Conservation (phyloP, 2,113 vertebrate genomes). For the Coturnix japonica region DNA sequence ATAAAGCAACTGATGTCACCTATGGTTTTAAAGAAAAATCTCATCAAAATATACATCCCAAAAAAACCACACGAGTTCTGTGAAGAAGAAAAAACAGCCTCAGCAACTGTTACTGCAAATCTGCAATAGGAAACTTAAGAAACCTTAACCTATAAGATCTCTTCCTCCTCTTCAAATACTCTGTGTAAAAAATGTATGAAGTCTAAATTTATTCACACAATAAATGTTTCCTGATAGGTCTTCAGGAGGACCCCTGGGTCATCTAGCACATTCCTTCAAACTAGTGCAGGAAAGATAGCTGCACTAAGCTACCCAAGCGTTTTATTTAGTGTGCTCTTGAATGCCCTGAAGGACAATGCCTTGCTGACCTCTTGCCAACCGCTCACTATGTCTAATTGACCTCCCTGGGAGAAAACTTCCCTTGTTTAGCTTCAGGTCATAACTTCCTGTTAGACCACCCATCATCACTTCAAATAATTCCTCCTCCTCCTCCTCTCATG, state of each 20-base stretch:
- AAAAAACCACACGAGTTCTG: background rate
- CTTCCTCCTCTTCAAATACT: background rate
- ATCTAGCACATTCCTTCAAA: background rate
- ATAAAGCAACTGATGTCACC: background rate
- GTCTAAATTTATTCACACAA: background rate
- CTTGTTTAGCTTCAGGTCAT: background rate
- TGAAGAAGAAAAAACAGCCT: background rate
- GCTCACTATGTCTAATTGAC: background rate
- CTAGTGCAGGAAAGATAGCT: background rate
- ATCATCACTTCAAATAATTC: background rate
- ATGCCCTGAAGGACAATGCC: fast-evolving
- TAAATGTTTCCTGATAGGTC: background rate
- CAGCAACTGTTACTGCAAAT: background rate
- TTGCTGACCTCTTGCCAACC: background rate
- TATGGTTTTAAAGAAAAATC: background rate
- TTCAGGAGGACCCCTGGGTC: background rate
- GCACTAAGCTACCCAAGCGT: background rate
- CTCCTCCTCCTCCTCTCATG: background rate
- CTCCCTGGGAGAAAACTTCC: background rate
- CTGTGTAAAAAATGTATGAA: background rate
- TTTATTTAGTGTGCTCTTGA: background rate
- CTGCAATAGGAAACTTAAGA: background rate
- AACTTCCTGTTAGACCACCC: background rate
- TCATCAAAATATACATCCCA: background rate
- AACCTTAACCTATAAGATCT: background rate